Evolutionary conservation across 2,888 invertebrate species (phyloP).

Genomic region (Dioctria rufipes): DNA sequence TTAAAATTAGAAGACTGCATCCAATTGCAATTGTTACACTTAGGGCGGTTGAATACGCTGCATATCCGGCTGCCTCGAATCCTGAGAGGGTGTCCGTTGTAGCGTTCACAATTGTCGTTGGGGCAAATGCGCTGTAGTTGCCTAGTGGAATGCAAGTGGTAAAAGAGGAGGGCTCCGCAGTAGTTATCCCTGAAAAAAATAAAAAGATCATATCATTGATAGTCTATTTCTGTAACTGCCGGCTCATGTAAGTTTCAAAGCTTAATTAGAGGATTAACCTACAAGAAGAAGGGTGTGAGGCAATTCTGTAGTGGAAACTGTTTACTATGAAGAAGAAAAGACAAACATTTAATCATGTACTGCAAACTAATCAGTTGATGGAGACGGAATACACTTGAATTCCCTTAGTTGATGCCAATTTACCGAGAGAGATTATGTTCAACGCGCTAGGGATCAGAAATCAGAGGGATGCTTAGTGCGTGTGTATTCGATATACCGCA

Average conservation of each 20-base stretch:
- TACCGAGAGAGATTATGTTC: too few relatives aligned
- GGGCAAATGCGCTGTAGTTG: conserved; percentile 72
- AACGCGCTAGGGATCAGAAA: neutral
- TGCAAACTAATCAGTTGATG: conserved; percentile 38
- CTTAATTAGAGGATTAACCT: conserved; percentile 4
- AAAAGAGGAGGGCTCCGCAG: conserved; percentile 71
- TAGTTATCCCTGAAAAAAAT: conserved; percentile 67
- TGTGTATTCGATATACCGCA: conserved; percentile 15
- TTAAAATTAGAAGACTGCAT: conserved; percentile 90
- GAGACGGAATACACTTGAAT: neutral
- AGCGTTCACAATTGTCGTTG: conserved; percentile 76
- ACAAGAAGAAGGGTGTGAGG: neutral
- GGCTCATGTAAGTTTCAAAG: neutral
- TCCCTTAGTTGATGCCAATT: neutral
- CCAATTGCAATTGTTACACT: conserved; percentile 96
- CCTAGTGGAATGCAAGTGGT: conserved; percentile 73
- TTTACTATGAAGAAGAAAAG: conserved; percentile 12
- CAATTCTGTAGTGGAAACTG: neutral
- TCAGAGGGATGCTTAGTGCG: neutral
- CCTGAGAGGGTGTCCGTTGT: conserved; percentile 84
- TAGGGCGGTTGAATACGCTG: conserved; percentile 92
- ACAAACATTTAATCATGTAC: conserved; percentile 28
- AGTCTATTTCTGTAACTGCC: neutral
- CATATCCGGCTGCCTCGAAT: conserved; percentile 85
- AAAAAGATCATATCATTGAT: conserved; percentile 19